Percentiles rank a stretch among this genome's conserved stretches.
phyloP scores from a whole-genome alignment of 2,888 invertebrate species.

The Anodontia alba region DNA sequence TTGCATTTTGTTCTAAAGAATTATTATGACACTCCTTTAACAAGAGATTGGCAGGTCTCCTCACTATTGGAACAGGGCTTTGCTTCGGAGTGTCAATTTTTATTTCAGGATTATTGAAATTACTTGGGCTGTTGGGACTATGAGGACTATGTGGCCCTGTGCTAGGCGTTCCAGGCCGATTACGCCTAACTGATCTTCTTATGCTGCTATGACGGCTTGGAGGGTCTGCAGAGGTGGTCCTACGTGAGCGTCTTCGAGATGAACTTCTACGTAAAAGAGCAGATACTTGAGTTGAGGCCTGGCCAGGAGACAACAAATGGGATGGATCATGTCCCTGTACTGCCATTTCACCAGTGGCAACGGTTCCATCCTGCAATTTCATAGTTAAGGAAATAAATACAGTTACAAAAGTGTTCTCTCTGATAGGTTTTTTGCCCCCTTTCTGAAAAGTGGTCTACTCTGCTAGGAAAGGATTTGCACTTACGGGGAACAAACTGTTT shows the following conservation, averaged over 20 bases:
- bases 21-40: slow-evolving; percentile 72
- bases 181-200: slow-evolving; percentile 47
- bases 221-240: slow-evolving; percentile 48
- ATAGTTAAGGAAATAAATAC: neutral
- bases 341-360: slow-evolving; percentile 32
- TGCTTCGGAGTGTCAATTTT: slow-evolving; percentile 70
- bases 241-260: slow-evolving; percentile 41
- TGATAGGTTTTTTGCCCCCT: too few relatives aligned
- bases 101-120: slow-evolving; percentile 63
- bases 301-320: slow-evolving; percentile 62
- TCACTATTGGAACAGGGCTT: slow-evolving; percentile 59
- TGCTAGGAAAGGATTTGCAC: too few relatives aligned
- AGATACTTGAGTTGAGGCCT: slow-evolving; percentile 58
- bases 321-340: slow-evolving; percentile 31
- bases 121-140: slow-evolving; percentile 68
- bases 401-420: too few relatives aligned
- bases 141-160: slow-evolving; percentile 57
- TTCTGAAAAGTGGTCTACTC: too few relatives aligned
- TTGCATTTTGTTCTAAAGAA: slow-evolving; percentile 55
- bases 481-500: too few relatives aligned
- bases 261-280: slow-evolving; percentile 54
- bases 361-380: slow-evolving; percentile 24
- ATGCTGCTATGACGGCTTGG: slow-evolving; percentile 55
- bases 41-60: slow-evolving; percentile 71
- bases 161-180: slow-evolving; percentile 55